Base-by-base conservation (phyloP, 2,797 vertebrate genomes). In the Centroberyx gerrardi region DNA sequence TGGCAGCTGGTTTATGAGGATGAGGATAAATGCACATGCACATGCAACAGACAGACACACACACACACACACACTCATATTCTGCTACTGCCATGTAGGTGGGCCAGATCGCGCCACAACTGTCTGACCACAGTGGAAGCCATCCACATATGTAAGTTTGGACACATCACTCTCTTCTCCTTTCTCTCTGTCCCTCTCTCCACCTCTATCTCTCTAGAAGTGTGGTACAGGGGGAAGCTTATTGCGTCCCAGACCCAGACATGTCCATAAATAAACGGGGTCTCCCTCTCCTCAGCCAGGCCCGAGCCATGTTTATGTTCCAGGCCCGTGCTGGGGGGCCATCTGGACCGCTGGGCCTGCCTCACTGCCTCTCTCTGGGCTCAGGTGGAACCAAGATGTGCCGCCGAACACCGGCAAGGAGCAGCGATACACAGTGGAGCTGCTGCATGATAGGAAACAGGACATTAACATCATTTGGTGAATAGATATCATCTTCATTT, bases 351-450 rank as follows among this genome's bases (percentile, higher is more conserved):
- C 74, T 79, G 81, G 68, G 85, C 40, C 72, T 6, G 71, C 76
- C 81, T 87, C 65, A 22, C 74, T 18, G 65, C 78, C 54, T 82
- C 64, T 68, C 68, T 70, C 69, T 7, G 31, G 51, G 73, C 88
- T 93, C 94, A 93, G 93, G 92, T 93, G 93, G 93, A 88, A 68
- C 90, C 92, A 92, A 93, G 91, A 94, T 94, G 94, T 91, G 82
- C 76, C 79, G 76, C 70, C 71, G 68, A 70, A 76, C 52, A 40
- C 44, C 44, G 14, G 61, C 27, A 22, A 31, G 65, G 38, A 75
- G 64, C 81, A 71, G 78, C 76, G 87, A 78, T 76, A 80, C 63
- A 80, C 63, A 68, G 78, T 74, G 75, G 83, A 86, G 76, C 62
- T 76, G 33, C 33, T 33, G 33, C 33, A 4, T 5, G 33, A 33